Conservation (phyloP, 1,140 invertebrate species). For the Drosophila sturtevanti region DNA sequence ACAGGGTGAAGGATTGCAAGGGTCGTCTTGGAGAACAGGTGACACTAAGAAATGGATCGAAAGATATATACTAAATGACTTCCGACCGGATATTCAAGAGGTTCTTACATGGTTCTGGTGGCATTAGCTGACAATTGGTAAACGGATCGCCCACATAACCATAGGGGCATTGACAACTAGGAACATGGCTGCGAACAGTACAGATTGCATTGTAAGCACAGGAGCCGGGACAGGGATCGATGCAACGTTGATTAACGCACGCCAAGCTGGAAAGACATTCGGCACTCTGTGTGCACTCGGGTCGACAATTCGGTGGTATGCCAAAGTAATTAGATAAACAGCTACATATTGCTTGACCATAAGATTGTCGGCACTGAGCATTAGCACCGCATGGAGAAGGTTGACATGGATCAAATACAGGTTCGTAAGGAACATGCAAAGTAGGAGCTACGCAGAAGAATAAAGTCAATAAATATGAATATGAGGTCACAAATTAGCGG, state of each 20-base stretch:
- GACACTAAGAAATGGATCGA: slow-evolving; percentile 77
- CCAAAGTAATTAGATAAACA: slow-evolving; percentile 84
- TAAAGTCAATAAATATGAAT: not conserved
- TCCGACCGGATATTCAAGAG: not conserved
- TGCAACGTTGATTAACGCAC: slow-evolving; percentile 85
- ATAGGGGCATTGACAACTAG: slow-evolving; percentile 86
- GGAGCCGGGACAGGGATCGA: slow-evolving; percentile 85
- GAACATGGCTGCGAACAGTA: slow-evolving; percentile 86
- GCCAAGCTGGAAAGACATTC: slow-evolving; percentile 84
- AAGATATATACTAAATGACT: slow-evolving; percentile 1
- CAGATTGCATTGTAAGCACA: slow-evolving; percentile 88
- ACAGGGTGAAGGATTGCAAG: slow-evolving; percentile 88
- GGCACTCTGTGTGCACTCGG: slow-evolving; percentile 85
- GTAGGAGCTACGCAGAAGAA: slow-evolving; percentile 83
- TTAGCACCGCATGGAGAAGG: slow-evolving; percentile 82
- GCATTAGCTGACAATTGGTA: slow-evolving; percentile 54
- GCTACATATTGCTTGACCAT: slow-evolving; percentile 82
- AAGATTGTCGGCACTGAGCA: slow-evolving; percentile 53
- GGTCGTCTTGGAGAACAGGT: slow-evolving; percentile 66
- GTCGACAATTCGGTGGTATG: slow-evolving; percentile 85
- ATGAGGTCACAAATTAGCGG: slow-evolving; percentile 11
- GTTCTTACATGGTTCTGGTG: slow-evolving; percentile 59
- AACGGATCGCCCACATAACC: slow-evolving; percentile 89
- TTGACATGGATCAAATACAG: slow-evolving; percentile 84
- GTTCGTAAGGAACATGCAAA: slow-evolving; percentile 81